Conservation (phyloP, 2,888 invertebrate species). For the Caenorhabditis panamensis region DNA sequence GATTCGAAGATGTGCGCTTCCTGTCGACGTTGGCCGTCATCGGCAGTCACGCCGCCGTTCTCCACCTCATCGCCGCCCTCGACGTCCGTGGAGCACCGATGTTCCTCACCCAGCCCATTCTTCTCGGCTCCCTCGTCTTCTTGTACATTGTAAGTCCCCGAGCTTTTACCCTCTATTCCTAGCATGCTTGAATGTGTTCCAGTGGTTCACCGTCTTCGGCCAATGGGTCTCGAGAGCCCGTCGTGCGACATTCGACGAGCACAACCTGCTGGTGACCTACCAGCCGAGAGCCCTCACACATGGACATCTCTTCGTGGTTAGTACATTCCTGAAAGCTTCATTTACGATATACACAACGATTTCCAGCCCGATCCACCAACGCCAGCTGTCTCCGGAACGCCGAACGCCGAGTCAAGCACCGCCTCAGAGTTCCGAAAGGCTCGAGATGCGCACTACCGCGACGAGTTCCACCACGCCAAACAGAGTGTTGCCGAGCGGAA, state of each 20-base stretch:
- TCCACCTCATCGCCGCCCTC: not conserved
- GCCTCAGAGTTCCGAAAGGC: conserved; percentile 27
- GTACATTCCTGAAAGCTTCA: too few relatives aligned
- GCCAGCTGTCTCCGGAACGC: conserved; percentile 28
- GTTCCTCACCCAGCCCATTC: not conserved
- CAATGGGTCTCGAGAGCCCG: conserved; percentile 66
- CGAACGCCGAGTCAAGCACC: not conserved
- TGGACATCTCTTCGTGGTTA: conserved; percentile 70
- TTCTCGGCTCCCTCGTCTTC: not conserved
- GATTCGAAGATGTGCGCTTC: conserved; percentile 58
- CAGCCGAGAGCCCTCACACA: conserved; percentile 67
- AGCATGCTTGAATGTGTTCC: too few relatives aligned
- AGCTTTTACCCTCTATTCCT: too few relatives aligned
- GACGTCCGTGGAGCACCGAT: not conserved
- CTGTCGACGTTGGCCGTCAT: conserved; percentile 33
- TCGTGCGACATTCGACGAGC: conserved; percentile 74
- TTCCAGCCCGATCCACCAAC: conserved; percentile 68
- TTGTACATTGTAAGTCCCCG: conserved; percentile 27
- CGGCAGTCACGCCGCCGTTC: conserved; percentile 3
- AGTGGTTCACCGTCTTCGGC: conserved; percentile 71
- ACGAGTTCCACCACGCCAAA: conserved; percentile 34
- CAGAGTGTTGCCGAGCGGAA: conserved; percentile 12
- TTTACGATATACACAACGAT: not conserved
- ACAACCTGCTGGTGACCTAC: conserved; percentile 70
- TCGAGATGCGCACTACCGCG: conserved; percentile 44